Conservation (phyloP, 2,888 invertebrate genomes). For the Empis stercorea region DNA sequence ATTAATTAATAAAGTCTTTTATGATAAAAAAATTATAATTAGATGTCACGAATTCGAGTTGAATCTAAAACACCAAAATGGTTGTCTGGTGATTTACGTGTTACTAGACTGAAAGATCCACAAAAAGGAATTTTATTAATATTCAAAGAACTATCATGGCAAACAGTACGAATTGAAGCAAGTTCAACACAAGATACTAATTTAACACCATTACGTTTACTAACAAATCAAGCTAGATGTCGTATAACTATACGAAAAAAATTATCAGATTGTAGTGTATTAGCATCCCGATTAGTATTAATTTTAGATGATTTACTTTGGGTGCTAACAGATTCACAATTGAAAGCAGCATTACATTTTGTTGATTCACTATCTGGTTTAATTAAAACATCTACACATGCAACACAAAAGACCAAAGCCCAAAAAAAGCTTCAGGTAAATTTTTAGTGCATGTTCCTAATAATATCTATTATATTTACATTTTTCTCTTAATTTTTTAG, state of each 20-base stretch:
- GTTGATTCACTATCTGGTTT: constrained; percentile 72
- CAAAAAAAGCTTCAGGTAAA: constrained; percentile 65
- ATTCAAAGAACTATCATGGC: constrained; percentile 97
- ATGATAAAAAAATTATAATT: constrained; percentile 16
- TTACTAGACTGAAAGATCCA: constrained; percentile 83
- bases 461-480: not conserved
- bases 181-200: constrained; percentile 63
- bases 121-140: constrained; percentile 81
- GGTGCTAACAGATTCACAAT: constrained; percentile 92
- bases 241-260: constrained; percentile 92
- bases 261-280: constrained; percentile 79
- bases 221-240: constrained; percentile 89
- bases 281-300: constrained; percentile 81
- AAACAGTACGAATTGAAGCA: constrained; percentile 90
- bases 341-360: constrained; percentile 85
- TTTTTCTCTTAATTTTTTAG: not conserved
- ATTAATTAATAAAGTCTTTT: constrained; percentile 1
- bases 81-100: constrained; percentile 71
- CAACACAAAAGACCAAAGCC: constrained; percentile 70
- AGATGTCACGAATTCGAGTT: constrained; percentile 86
- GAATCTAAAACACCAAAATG: constrained; percentile 91
- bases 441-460: not conserved
- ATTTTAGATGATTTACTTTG: constrained; percentile 93
- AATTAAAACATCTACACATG: constrained; percentile 65
- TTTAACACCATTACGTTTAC: constrained; percentile 76